These are phyloP conservation scores for Euphydryas editha DNA, from an alignment of 2,888 invertebrate genomes.

Conservation along the genomic window DNA sequence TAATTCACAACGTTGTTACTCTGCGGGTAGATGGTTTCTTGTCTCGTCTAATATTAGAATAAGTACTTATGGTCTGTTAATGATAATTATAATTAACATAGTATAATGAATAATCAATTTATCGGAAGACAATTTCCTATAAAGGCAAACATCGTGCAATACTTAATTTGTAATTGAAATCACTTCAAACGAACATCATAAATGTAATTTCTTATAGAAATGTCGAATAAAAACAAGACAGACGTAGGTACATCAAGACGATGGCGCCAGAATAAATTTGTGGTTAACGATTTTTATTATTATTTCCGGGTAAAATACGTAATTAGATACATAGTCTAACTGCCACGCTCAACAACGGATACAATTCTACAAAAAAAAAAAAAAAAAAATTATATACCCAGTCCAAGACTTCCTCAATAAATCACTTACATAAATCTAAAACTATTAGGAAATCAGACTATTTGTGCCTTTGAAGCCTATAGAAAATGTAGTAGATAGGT, in stretches of 20 bases:
- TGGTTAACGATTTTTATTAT: neutral
- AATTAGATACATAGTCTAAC: neutral
- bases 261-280: slow-evolving; percentile 1
- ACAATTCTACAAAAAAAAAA: too few relatives aligned
- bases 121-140: neutral
- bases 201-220: neutral
- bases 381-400: too few relatives aligned
- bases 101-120: neutral
- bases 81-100: too few relatives aligned
- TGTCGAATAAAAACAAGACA: neutral
- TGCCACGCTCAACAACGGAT: neutral
- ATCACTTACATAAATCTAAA: too few relatives aligned
- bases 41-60: too few relatives aligned
- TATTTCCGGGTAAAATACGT: neutral
- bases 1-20: too few relatives aligned
- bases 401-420: too few relatives aligned
- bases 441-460: too few relatives aligned
- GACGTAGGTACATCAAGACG: neutral
- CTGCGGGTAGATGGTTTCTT: too few relatives aligned
- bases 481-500: too few relatives aligned
- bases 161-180: slow-evolving; percentile 6
- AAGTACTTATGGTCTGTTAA: too few relatives aligned
- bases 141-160: neutral
- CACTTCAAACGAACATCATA: neutral
- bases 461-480: too few relatives aligned